Base-by-base conservation (phyloP, 2,888 invertebrate genomes). In the Agrotis exclamationis region DNA sequence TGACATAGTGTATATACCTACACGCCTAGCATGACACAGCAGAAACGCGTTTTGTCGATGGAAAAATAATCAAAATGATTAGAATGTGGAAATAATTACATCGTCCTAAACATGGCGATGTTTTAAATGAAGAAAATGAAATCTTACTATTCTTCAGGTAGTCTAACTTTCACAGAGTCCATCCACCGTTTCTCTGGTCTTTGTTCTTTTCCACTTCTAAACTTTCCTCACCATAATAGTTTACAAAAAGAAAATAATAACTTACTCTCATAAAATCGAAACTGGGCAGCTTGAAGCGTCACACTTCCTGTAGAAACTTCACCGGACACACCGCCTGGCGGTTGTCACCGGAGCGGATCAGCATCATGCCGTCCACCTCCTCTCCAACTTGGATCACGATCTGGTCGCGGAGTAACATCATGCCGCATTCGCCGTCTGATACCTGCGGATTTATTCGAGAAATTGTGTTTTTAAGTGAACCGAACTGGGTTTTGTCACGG, bases 271-370 rank as follows among this genome's bases (percentile, higher is more conserved):
- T 90, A 82, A 92, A 87, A 88, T 92, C 89, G 87, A 94, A 93
- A 90, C 90, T 90, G 84, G 95, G 94, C 83, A 94, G 91, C 88
- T 92, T 92, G 86, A 94, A 94, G 94, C 95, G 98, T 98, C 98
- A 99, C 98, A 99, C 98, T 96, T 99, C 99, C 96, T 99, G 98
- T 77, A 99, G 97, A 92, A 99, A 99, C 93, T 99, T 99, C 54
- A 98, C 95, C n/a, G 99, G 99, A 94, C 99, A 99, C 83, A 98
- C 97, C 73, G 98, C 99, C 94, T 99, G 98, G 85, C 98, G 98
- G 96, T 98, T 99, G 90, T 99, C 98, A 0, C 99, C 99, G 59
- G 98, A 98, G 67, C 99, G 97, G 79, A 99, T 98, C 97, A 98
- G 98, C 77, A 99, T 98, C 97, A 99, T 99, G 39, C 99, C 99